Conservation (phyloP, 1,140 invertebrate species). For the Drosophila persimilis region DNA sequence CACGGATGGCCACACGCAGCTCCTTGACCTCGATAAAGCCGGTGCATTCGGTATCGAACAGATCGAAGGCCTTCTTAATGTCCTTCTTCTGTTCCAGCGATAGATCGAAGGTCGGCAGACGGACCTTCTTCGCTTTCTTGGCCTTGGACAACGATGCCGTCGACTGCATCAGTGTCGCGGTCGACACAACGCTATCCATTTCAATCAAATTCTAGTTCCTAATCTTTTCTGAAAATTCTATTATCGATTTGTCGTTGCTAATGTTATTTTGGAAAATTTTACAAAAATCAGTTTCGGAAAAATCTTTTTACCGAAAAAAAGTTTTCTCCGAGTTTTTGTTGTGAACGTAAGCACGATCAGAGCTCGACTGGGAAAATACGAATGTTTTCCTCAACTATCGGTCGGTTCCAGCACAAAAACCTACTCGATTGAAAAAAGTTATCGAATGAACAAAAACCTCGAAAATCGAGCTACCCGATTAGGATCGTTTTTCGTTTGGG, state of each 20-base stretch:
- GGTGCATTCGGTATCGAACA: slow-evolving; percentile 94
- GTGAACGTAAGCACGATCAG: no score
- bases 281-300: no score
- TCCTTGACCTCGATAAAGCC: slow-evolving; percentile 95
- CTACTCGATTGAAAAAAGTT: no score
- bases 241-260: not conserved
- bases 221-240: not conserved
- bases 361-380: no score
- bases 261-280: no score
- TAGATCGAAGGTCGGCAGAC: slow-evolving; percentile 90
- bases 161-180: slow-evolving; percentile 22
- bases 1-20: slow-evolving; percentile 95
- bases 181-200: slow-evolving; percentile 28
- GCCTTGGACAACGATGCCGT: slow-evolving; percentile 4
- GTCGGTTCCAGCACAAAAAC: no score
- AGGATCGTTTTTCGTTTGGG: not conserved
- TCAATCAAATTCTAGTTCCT: not conserved
- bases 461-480: not conserved
- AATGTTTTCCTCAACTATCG: no score
- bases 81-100: slow-evolving; percentile 94
- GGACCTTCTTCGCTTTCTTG: slow-evolving; percentile 82
- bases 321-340: no score
- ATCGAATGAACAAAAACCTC: no score
- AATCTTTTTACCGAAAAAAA: no score
- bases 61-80: slow-evolving; percentile 97